Evolutionary conservation across 2,888 invertebrate species (phyloP), one percentile per base, ranked within the genome.

Genomic region (Sturmia bella): DNA sequence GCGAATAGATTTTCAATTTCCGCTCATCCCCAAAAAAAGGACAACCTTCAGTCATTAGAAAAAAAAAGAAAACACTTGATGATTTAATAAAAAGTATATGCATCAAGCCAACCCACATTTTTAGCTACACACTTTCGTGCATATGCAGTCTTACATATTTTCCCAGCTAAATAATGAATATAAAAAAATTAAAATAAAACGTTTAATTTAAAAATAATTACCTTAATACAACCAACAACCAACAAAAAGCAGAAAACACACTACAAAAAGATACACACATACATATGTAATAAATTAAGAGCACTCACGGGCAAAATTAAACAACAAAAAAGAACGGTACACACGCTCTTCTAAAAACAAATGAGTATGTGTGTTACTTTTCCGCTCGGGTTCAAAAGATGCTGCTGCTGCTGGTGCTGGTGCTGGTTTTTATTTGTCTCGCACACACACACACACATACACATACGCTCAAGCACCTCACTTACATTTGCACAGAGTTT

Each of bases 131-230:
- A 32, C 32, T 9, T 7, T 9, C 32, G 9, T 7, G 9, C 32
- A 6, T 6, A 27, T 6, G 6, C 27, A 27, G 3, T 27, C n/a
- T n/a, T 6, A 13, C 15, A 73, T 57, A 41, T 39, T 50, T 59
- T 37, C 13, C 12, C 15, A 32, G 52, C 19, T 32, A 39, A 45
- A 52, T 17, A 2, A 41, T 15, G 37, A 50, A 57, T 73, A 37
- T n/a, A 19, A 6, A 21, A 57, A 54, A 21, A 70, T 63, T 63
- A 21, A 45, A 77, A 41, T 63, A 77, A 69, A 70, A 72, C 37
- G 57, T 17, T 78, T 72, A 78, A 78, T 78, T 78, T 64, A 64
- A 72, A 78, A 72, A 59, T 64, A 72, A 78, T 78, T 78, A 72
- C 64, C 72, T 78, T 72, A 72, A 57, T 57, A 52, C 24, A 52